These are phyloP conservation scores for Avahi laniger DNA, from an alignment of 2,797 vertebrate genomes.

Conservation along the genomic window DNA sequence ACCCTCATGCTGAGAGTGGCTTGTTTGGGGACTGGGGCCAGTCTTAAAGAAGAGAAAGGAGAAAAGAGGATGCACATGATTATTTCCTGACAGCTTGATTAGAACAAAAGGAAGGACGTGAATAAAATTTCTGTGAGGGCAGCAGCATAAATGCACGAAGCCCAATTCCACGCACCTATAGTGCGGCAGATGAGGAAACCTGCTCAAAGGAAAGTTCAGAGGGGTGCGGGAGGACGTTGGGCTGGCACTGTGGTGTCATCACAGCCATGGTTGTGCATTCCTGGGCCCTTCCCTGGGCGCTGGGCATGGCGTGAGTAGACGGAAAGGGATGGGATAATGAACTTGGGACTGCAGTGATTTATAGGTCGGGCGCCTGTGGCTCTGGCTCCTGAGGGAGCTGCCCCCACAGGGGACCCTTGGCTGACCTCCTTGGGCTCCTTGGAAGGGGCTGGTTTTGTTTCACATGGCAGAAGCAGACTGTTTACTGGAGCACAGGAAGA, in stretches of 20 bases:
- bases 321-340: constrained; percentile 52
- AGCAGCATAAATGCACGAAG: neutral
- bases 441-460: constrained; percentile 75
- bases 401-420: constrained; percentile 74
- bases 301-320: constrained; percentile 29
- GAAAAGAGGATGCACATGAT: neutral
- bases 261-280: neutral
- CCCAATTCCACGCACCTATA: neutral
- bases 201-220: neutral
- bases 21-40: neutral
- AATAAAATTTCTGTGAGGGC: neutral
- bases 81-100: constrained; percentile 40
- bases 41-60: neutral
- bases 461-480: constrained; percentile 76
- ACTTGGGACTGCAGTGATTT: constrained; percentile 64
- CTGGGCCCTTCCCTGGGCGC: constrained; percentile 12
- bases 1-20: neutral
- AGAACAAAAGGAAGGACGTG: constrained; percentile 40
- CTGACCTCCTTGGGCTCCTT: constrained; percentile 75
- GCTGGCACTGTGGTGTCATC: neutral
- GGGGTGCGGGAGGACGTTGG: neutral
- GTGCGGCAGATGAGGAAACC: neutral
- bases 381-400: constrained; percentile 67
- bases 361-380: constrained; percentile 62
- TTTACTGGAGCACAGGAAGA: constrained; percentile 81